Percentiles rank a stretch among this genome's conserved stretches.
These are phyloP conservation scores for Brachylomia viminalis DNA, from an alignment of 2,888 invertebrate species.

Conservation along the genomic window DNA sequence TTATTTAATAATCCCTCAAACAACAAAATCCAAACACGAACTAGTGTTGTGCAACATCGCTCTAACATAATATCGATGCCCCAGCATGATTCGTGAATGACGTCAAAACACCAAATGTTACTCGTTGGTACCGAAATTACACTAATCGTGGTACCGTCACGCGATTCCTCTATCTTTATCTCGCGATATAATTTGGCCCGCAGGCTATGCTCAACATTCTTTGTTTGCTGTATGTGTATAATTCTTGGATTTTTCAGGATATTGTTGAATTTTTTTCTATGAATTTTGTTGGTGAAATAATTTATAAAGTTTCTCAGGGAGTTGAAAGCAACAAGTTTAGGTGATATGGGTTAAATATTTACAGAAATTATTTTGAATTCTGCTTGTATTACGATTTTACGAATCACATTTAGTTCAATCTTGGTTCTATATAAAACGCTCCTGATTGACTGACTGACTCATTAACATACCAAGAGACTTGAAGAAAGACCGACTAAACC, in stretches of 20 bases:
- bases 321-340: not conserved
- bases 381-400: not conserved
- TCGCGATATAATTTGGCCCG: conserved; percentile 85
- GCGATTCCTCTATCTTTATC: conserved; percentile 88
- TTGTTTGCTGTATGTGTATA: conserved; percentile 62
- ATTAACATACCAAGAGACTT: not conserved
- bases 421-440: too few relatives aligned
- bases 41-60: conserved; percentile 48
- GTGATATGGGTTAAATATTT: too few relatives aligned
- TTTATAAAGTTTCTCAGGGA: not conserved
- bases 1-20: not conserved
- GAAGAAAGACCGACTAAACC: not conserved
- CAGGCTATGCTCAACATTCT: conserved; percentile 83
- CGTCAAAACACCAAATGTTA: conserved; percentile 76
- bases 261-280: conserved; percentile 17
- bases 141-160: conserved; percentile 84
- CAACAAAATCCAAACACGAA: not conserved
- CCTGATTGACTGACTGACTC: not conserved
- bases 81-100: conserved; percentile 61
- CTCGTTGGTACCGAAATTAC: conserved; percentile 85
- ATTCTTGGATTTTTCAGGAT: conserved; percentile 49
- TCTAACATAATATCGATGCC: conserved; percentile 45
- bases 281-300: not conserved
- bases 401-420: not conserved
- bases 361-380: not conserved